Conservation (phyloP, 35 echinoderm and acorn worm genomes). For the Eucidaris tribuloides region DNA sequence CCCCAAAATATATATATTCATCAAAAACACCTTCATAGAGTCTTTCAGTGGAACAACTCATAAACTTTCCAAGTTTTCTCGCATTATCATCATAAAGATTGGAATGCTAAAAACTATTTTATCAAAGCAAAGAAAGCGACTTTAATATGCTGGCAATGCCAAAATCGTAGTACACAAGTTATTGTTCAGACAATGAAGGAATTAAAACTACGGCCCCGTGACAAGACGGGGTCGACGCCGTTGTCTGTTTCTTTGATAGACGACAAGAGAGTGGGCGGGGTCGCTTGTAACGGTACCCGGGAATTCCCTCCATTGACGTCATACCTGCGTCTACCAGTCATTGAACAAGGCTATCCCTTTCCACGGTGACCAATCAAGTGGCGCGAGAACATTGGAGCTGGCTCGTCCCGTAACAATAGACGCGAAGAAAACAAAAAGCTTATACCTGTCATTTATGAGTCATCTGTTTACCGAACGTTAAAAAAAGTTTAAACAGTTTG, state of each 20-base stretch:
- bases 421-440: background rate
- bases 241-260: background rate
- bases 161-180: too few species aligned
- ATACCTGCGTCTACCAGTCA: background rate
- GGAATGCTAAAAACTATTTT: background rate
- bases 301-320: slow-evolving; percentile 6
- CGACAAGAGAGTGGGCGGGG: background rate
- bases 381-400: background rate
- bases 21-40: background rate
- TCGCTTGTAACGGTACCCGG: background rate
- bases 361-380: background rate
- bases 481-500: background rate
- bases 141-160: too few species aligned
- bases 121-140: background rate
- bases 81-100: too few species aligned
- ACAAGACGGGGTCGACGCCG: too few species aligned
- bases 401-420: background rate
- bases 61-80: background rate
- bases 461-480: background rate
- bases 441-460: background rate
- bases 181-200: too few species aligned
- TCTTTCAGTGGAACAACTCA: background rate
- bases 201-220: too few species aligned
- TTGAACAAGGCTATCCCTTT: background rate
- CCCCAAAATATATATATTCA: background rate